Conservation (phyloP, 92 coral and sea anemone genomes). For the Epizoanthus rinbou region DNA sequence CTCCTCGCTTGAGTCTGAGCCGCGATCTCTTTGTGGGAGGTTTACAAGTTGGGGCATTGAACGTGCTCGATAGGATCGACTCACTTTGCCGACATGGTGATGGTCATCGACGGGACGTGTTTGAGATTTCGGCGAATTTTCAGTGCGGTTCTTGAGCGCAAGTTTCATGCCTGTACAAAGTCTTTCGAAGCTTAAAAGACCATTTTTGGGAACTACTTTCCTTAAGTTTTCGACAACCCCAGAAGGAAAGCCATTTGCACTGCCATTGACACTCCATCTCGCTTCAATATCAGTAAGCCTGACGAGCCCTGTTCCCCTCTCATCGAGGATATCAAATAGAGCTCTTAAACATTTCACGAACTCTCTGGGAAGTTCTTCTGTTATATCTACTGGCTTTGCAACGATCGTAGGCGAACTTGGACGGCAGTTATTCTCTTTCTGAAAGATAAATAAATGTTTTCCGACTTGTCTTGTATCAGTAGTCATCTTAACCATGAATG, state of each 20-base stretch:
- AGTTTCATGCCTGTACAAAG: constrained; percentile 84
- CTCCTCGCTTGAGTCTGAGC: constrained; percentile 80
- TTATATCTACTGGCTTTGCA: constrained; percentile 47
- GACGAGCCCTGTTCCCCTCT: constrained; percentile 74
- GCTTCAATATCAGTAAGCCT: constrained; percentile 84
- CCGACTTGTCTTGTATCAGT: constrained; percentile 67
- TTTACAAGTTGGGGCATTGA: constrained; percentile 67
- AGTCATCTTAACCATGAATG: not conserved
- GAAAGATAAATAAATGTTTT: constrained; percentile 72
- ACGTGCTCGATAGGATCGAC: constrained; percentile 47
- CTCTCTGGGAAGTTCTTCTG: constrained; percentile 82
- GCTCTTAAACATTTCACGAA: constrained; percentile 85
- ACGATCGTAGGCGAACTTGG: constrained; percentile 31
- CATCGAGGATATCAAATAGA: constrained; percentile 89
- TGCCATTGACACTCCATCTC: constrained; percentile 69
- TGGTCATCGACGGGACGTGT: not conserved
- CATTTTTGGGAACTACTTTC: constrained; percentile 76
- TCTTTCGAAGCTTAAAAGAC: constrained; percentile 83
- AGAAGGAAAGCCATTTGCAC: constrained; percentile 63
- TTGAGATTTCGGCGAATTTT: constrained; percentile 29
- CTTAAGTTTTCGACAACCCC: constrained; percentile 81
- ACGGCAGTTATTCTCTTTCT: constrained; percentile 44
- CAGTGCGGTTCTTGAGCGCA: constrained; percentile 61
- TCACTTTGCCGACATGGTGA: not conserved
- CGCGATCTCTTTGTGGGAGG: constrained; percentile 56